These are phyloP conservation scores for Chaetops frenatus DNA, from an alignment of 2,113 vertebrate species.

Conservation along the genomic window DNA sequence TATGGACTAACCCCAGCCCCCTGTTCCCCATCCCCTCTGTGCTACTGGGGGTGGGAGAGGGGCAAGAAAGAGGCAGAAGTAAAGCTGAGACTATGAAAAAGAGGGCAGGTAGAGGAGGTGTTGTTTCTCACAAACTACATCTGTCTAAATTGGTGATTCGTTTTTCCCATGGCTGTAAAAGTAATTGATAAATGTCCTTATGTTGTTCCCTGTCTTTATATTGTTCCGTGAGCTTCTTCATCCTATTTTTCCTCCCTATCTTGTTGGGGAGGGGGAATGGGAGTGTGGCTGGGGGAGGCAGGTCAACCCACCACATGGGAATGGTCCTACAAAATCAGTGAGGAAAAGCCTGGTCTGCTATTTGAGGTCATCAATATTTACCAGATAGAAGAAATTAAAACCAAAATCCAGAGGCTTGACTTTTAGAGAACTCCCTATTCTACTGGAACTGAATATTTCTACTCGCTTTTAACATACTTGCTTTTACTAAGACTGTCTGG, in stretches of 20 bases:
- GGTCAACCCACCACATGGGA: not conserved
- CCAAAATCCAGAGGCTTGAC: not conserved
- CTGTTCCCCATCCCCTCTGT: not conserved
- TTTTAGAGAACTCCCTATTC: not conserved
- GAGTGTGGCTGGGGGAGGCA: not conserved
- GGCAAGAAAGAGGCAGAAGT: not conserved
- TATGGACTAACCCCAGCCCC: not conserved
- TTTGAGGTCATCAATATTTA: not conserved
- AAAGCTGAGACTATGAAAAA: not conserved
- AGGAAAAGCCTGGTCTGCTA: not conserved
- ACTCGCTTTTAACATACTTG: not conserved
- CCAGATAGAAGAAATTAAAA: not conserved
- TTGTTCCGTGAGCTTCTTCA: not conserved
- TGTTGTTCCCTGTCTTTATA: not conserved
- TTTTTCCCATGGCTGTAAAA: not conserved
- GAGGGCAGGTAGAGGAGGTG: not conserved
- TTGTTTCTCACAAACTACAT: not conserved
- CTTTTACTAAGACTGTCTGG: not conserved
- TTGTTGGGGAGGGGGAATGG: not conserved
- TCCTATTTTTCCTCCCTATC: not conserved
- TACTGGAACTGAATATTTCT: not conserved
- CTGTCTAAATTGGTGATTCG: not conserved
- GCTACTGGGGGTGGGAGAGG: not conserved
- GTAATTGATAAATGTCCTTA: not conserved
- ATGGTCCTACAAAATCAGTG: not conserved